These are phyloP conservation scores for Decapterus maruadsi DNA, from an alignment of 2,797 vertebrate genomes.

Conservation along the genomic window DNA sequence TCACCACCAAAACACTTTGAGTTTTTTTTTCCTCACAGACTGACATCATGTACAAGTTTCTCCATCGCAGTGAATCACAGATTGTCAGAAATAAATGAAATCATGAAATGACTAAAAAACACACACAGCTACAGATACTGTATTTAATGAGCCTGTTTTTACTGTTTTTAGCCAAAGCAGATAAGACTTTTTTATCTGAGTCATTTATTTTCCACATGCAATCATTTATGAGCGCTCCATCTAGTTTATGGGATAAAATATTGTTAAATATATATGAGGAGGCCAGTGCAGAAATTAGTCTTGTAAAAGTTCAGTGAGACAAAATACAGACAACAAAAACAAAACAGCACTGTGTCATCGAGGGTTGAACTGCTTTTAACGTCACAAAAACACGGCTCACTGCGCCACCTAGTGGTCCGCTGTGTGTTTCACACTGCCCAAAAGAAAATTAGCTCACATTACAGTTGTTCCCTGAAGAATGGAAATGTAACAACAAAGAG, in stretches of 20 bases:
- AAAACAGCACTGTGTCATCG: background rate
- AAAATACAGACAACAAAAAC: background rate
- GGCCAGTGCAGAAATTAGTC: background rate
- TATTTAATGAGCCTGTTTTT: background rate
- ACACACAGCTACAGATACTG: slow-evolving; percentile 3
- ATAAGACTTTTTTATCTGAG: background rate
- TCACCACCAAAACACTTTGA: slow-evolving; percentile 75
- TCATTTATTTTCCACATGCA: background rate
- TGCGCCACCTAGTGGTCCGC: slow-evolving; percentile 49
- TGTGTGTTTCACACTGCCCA: too few species aligned
- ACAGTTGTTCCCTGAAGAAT: too few species aligned
- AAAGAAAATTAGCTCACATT: too few species aligned
- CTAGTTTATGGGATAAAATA: background rate
- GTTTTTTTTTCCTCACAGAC: slow-evolving; percentile 42
- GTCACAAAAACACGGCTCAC: background rate
- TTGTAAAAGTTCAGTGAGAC: background rate
- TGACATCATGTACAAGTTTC: slow-evolving; percentile 23
- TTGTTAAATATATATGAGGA: background rate
- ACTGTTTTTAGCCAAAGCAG: background rate
- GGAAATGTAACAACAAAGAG: too few species aligned
- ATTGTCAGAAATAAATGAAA: slow-evolving; percentile 39
- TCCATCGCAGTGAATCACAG: slow-evolving; percentile 19
- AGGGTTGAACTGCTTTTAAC: background rate
- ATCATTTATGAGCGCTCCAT: background rate
- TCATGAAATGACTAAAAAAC: slow-evolving; percentile 1